phyloP scores from a whole-genome alignment of 2,888 invertebrate species.

The Patella depressa region DNA sequence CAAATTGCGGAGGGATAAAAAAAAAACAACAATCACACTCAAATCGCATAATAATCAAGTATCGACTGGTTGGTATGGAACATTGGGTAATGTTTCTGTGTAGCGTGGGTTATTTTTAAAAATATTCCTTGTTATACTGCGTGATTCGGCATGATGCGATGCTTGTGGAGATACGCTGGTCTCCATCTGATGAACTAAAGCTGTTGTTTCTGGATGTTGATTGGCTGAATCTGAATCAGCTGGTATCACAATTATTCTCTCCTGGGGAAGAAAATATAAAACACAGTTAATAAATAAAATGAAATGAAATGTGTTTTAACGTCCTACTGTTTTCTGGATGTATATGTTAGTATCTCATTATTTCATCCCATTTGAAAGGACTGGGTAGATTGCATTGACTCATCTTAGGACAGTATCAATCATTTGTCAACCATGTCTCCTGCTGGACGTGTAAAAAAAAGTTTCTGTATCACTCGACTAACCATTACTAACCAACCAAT shows the following conservation, averaged over 20 bases:
- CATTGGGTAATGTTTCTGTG: conserved; percentile 37
- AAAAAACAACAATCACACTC: too few species aligned
- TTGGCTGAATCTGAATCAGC: conserved; percentile 58
- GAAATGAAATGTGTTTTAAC: too few species aligned
- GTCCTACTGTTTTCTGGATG: too few species aligned
- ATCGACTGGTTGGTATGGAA: conserved; percentile 50
- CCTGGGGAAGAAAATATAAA: conserved; percentile 36
- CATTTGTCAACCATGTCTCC: too few species aligned
- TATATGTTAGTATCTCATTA: too few species aligned
- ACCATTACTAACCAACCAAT: not conserved
- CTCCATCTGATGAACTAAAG: conserved; percentile 46
- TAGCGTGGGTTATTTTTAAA: conserved; percentile 41
- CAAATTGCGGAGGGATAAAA: too few species aligned
- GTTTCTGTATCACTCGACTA: not conserved
- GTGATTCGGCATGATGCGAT: conserved; percentile 38
- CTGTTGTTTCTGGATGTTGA: conserved; percentile 58
- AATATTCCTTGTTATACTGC: conserved; percentile 42
- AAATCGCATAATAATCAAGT: conserved; percentile 24
- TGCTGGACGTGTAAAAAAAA: too few species aligned
- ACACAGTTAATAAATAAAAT: too few species aligned
- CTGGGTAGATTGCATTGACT: too few species aligned
- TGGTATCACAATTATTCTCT: conserved; percentile 51
- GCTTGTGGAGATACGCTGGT: conserved; percentile 37
- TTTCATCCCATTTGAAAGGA: too few species aligned
- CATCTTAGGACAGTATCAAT: too few species aligned